Conservation (phyloP, 2,113 vertebrate species). For the Aleadryas rufinucha region DNA sequence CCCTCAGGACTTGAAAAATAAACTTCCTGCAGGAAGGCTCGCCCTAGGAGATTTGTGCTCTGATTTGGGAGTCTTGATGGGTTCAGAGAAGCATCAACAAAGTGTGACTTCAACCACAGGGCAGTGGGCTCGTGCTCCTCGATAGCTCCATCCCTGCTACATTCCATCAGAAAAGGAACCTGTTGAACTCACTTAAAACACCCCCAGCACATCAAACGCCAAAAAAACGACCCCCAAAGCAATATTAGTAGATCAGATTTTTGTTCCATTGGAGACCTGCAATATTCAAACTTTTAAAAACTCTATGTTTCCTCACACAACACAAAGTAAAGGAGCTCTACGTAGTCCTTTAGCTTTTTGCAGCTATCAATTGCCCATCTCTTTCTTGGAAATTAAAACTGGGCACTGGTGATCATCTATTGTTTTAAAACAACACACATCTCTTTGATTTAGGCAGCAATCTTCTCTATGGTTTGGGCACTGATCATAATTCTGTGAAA, state of each 20-base stretch:
- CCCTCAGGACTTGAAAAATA: neutral
- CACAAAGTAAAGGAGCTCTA: neutral
- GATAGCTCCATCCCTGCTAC: neutral
- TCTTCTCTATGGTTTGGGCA: neutral
- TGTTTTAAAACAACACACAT: neutral
- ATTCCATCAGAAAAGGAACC: neutral
- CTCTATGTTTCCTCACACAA: neutral
- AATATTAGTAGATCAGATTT: neutral
- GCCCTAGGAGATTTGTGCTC: neutral
- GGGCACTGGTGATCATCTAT: neutral
- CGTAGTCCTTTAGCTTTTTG: neutral
- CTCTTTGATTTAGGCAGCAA: neutral
- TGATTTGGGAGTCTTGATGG: neutral
- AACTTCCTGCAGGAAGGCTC: neutral
- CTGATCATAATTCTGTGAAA: neutral
- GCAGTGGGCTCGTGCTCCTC: neutral
- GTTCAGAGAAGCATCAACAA: neutral
- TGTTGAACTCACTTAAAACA: neutral
- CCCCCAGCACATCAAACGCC: rapidly evolving
- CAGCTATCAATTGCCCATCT: neutral
- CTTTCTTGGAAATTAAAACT: neutral
- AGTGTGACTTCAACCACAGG: neutral
- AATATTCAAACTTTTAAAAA: neutral
- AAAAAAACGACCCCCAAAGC: neutral
- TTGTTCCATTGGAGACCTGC: neutral